Evolutionary conservation across 1,140 invertebrate species (phyloP), one percentile per base, ranked within the genome.

Genomic region (Orussus abietinus): DNA sequence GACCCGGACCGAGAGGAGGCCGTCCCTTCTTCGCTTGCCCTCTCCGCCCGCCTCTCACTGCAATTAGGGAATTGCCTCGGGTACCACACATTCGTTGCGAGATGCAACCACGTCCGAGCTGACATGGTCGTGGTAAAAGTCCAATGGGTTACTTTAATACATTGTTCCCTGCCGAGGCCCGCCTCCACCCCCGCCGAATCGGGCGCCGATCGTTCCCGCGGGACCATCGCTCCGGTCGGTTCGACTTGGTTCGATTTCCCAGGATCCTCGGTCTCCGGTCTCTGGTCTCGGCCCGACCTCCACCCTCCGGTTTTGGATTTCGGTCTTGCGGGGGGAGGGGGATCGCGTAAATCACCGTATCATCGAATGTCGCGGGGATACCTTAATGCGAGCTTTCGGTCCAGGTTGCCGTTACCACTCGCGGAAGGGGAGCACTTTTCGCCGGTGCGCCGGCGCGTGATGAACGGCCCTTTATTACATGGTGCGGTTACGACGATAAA

Each of bases 141-240:
- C 45, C 51, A 50, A 57, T 53, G 51, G 48, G 42, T 56, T 54
- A 56, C 56, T 58, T 58, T 56, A 47, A 51, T 58, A 48, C 45
- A 53, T 53, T 55, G 47, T 56, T 56, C 49, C 49, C 28, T 36
- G 42, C 40, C 14, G 13, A n/a, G n/a, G n/a, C 29, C 1, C n/a
- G 28, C 10, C 35, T 13, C 6, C 12, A 4, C 3, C 5, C n/a
- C 29, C 38, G 40, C 29, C 39, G 15, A 21, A 47, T 21, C 43
- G 25, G 31, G 26, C 19, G 39, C 38, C 43, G 55, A 30, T 47
- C 26, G 34, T 33, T n/a, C n/a, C n/a, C n/a, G n/a, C n/a, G n/a
- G n/a, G n/a, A n/a, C n/a, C n/a, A n/a, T n/a, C n/a, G n/a, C n/a
- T n/a, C n/a, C n/a, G n/a, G n/a, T n/a, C n/a, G n/a, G n/a, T n/a